Evolutionary conservation across 2,113 vertebrate genomes (phyloP).

Genomic region (Formicarius rufipectus): DNA sequence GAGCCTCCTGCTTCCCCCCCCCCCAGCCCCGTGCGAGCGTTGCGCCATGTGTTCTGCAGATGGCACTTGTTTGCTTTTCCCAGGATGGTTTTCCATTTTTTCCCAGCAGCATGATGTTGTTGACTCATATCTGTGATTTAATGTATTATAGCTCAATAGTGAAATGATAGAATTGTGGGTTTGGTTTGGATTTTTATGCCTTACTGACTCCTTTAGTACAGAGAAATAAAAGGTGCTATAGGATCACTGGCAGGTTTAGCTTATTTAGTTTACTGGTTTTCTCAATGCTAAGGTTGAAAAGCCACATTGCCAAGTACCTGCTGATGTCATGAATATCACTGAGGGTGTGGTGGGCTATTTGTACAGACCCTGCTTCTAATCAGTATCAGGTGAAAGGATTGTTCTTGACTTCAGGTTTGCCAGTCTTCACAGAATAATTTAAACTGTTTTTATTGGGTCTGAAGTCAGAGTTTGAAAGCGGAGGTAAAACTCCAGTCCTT

Average conservation of each 20-base stretch:
- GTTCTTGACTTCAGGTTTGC: neutral
- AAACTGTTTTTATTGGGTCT: neutral
- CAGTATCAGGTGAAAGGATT: accelerated
- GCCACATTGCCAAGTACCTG: neutral
- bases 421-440: neutral
- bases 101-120: constrained; percentile 45
- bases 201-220: neutral
- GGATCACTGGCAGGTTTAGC: neutral
- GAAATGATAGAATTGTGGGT: neutral
- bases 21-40: accelerated
- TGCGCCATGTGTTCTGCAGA: constrained; percentile 20
- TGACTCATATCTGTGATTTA: neutral
- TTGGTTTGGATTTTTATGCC: neutral
- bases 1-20: neutral
- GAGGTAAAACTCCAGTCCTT: neutral
- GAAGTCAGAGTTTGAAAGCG: neutral
- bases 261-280: neutral
- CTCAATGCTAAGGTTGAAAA: neutral
- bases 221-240: neutral
- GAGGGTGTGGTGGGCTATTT: neutral
- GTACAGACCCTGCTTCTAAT: neutral
- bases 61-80: constrained; percentile 19
- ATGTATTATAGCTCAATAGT: neutral
- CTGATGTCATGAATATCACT: neutral
- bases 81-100: constrained; percentile 17